Conservation (phyloP, 2,797 vertebrate species). For the Gymnopithys bicolor region DNA sequence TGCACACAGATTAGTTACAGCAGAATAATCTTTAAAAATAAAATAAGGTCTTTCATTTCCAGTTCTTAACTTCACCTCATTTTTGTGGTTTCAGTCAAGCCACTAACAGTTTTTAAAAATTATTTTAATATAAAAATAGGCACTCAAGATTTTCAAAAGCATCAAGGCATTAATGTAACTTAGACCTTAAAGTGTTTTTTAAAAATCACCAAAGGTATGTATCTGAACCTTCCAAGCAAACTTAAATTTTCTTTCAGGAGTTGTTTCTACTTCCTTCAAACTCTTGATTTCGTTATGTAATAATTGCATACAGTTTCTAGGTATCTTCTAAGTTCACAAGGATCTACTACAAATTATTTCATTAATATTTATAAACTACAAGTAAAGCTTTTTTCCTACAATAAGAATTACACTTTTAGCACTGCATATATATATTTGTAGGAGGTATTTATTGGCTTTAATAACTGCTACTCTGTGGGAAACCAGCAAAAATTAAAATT, state of each 20-base stretch:
- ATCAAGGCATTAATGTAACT: background rate
- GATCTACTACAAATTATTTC: background rate
- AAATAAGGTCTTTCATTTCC: background rate
- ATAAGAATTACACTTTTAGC: background rate
- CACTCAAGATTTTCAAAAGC: background rate
- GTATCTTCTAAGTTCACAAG: background rate
- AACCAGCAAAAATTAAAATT: constrained; percentile 36
- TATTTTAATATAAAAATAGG: background rate
- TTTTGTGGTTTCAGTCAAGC: background rate
- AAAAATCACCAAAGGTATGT: background rate
- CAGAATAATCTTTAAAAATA: background rate
- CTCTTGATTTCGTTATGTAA: background rate
- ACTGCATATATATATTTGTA: background rate
- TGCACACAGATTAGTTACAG: background rate
- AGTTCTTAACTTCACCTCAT: background rate
- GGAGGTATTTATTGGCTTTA: constrained; percentile 49
- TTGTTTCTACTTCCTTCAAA: background rate
- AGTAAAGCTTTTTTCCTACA: background rate
- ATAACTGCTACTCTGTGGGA: background rate
- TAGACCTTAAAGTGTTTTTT: background rate
- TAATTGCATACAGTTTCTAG: background rate
- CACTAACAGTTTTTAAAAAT: background rate
- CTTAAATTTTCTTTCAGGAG: background rate
- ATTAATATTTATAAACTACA: constrained; percentile 28
- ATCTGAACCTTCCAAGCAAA: background rate